A percentile compares a stretch with the other conserved stretches of the same genome.
These are phyloP conservation scores for Eupithecia pulchellata DNA, from an alignment of 2,888 invertebrate species.

Conservation along the genomic window DNA sequence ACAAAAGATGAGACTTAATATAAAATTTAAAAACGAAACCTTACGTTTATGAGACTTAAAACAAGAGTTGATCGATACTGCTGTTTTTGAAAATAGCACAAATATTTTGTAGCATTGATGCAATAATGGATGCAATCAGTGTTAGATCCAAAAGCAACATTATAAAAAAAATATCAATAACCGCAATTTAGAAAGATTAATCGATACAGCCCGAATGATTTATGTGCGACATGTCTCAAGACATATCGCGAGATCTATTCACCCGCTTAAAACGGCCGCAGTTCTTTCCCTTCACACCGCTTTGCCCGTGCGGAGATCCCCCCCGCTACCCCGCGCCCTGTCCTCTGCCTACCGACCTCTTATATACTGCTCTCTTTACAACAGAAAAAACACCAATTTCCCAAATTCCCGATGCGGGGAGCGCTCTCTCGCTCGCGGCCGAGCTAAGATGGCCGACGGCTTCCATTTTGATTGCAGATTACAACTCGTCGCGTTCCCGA, in stretches of 20 bases:
- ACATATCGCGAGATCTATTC: conserved; percentile 56
- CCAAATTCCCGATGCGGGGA: conserved; percentile 81
- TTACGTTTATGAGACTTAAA: too few species aligned
- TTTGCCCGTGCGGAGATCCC: conserved; percentile 80
- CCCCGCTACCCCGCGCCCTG: conserved; percentile 65
- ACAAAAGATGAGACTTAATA: too few species aligned
- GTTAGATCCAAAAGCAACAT: neutral
- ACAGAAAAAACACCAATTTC: conserved; percentile 85
- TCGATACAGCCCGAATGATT: conserved; percentile 42
- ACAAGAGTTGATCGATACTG: too few species aligned
- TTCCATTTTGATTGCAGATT: conserved; percentile 85
- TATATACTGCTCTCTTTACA: conserved; percentile 85
- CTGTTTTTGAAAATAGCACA: too few species aligned
- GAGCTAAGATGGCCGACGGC: conserved; percentile 83
- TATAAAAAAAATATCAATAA: neutral
- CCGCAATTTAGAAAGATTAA: neutral
- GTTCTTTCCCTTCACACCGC: conserved; percentile 85
- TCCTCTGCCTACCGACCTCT: conserved; percentile 82
- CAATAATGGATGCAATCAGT: too few species aligned
- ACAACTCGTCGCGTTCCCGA: conserved; percentile 73
- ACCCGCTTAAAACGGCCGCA: conserved; percentile 57
- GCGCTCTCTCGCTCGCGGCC: conserved; percentile 81
- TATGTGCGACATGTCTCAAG: conserved; percentile 58
- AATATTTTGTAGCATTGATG: too few species aligned
- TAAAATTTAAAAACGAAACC: too few species aligned